phyloP scores from a whole-genome alignment of 2,888 invertebrate species.

The Phyllotreta cruciferae region DNA sequence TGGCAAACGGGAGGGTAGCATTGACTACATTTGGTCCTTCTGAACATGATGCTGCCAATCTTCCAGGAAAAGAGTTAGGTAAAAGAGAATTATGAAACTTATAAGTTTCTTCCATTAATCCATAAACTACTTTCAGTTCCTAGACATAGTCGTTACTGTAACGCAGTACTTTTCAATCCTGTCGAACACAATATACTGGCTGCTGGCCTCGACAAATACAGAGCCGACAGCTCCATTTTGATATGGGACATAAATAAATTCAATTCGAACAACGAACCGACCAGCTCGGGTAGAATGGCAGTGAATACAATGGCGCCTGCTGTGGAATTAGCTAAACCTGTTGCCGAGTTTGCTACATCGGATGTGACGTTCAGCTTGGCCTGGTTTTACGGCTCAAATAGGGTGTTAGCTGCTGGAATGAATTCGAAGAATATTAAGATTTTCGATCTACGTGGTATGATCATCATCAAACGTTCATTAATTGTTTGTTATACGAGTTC shows the following conservation, averaged over 20 bases:
- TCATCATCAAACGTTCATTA: background rate
- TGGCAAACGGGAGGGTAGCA: conserved; percentile 86
- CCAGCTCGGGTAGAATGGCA: conserved; percentile 46
- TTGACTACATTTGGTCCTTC: conserved; percentile 74
- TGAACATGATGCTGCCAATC: conserved; percentile 70
- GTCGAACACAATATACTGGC: conserved; percentile 82
- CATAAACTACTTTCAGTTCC: conserved; percentile 67
- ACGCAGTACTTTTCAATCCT: conserved; percentile 88
- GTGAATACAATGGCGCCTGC: conserved; percentile 58
- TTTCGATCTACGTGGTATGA: conserved; percentile 84
- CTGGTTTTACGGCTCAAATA: conserved; percentile 80
- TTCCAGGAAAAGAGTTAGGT: conserved; percentile 82
- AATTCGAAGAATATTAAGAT: conserved; percentile 88
- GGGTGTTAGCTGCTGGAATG: conserved; percentile 86
- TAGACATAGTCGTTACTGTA: conserved; percentile 84
- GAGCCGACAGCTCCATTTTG: conserved; percentile 86
- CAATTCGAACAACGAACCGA: conserved; percentile 50
- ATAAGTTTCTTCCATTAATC: background rate
- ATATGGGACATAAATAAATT: conserved; percentile 84
- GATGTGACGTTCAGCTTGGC: conserved; percentile 85
- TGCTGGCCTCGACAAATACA: conserved; percentile 87
- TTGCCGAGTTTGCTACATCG: conserved; percentile 80
- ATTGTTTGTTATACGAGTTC: conserved; percentile 26
- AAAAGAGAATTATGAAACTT: conserved; percentile 32
- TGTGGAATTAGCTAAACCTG: conserved; percentile 66